phyloP scores from a whole-genome alignment of 2,797 vertebrate species.

The Ptychadena robeensis region DNA sequence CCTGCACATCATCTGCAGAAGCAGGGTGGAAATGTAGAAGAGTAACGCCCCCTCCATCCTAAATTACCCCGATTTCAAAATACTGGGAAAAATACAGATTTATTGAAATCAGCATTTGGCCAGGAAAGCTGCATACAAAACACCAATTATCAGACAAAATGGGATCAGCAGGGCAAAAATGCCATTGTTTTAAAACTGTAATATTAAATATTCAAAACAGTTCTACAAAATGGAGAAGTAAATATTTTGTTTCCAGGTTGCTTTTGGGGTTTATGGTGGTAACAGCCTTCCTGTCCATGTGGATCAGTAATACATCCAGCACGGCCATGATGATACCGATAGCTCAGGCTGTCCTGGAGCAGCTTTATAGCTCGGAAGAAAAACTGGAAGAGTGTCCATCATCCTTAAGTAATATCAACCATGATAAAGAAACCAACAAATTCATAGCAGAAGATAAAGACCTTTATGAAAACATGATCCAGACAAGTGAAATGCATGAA shows the following conservation, averaged over 20 bases:
- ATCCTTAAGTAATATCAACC: background rate
- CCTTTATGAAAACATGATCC: constrained; percentile 61
- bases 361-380: constrained; percentile 78
- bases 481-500: constrained; percentile 74
- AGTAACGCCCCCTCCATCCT: too few relatives aligned
- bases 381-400: constrained; percentile 67
- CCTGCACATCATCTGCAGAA: too few relatives aligned
- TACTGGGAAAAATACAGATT: too few relatives aligned
- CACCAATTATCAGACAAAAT: too few relatives aligned
- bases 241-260: constrained; percentile 73
- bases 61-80: too few relatives aligned
- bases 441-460: background rate
- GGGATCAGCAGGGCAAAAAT: too few relatives aligned
- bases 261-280: constrained; percentile 92
- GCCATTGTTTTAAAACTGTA: too few relatives aligned
- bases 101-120: too few relatives aligned
- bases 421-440: background rate
- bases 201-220: too few relatives aligned
- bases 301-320: constrained; percentile 96
- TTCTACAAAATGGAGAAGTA: background rate
- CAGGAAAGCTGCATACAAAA: too few relatives aligned
- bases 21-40: too few relatives aligned
- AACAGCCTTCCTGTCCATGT: constrained; percentile 95
- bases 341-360: constrained; percentile 82
- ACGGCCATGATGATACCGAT: constrained; percentile 98